Conservation (phyloP, 1,140 invertebrate species). For the Olivierus martensii region DNA sequence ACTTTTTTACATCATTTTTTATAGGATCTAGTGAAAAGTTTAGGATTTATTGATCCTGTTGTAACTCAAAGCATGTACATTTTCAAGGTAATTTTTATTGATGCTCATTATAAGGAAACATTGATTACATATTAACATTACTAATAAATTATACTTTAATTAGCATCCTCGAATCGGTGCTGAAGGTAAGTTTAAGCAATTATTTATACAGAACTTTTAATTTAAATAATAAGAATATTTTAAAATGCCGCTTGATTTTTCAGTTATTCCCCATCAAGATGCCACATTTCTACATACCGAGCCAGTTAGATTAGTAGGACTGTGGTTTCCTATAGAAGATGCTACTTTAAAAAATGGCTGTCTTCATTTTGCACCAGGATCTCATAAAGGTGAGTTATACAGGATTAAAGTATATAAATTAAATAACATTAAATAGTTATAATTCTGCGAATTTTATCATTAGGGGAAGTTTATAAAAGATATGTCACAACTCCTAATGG, state of each 20-base stretch:
- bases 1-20: neutral
- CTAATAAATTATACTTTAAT: slow-evolving; percentile 92
- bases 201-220: neutral
- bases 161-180: slow-evolving; percentile 79
- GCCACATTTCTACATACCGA: slow-evolving; percentile 43
- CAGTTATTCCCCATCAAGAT: slow-evolving; percentile 66
- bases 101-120: too few relatives aligned
- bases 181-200: slow-evolving; percentile 38
- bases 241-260: neutral
- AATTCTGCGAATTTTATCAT: too few relatives aligned
- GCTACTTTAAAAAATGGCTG: slow-evolving; percentile 74
- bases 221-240: neutral
- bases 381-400: slow-evolving; percentile 49
- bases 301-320: slow-evolving; percentile 26
- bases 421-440: too few relatives aligned
- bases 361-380: slow-evolving; percentile 78
- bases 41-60: slow-evolving; percentile 6
- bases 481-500: slow-evolving; percentile 6
- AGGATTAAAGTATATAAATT: too few relatives aligned
- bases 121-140: too few relatives aligned
- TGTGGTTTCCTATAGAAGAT: slow-evolving; percentile 42
- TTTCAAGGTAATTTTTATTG: slow-evolving; percentile 5
- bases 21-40: slow-evolving; percentile 1
- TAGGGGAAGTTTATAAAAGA: slow-evolving; percentile 7
- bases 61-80: slow-evolving; percentile 14